Base-by-base conservation (phyloP, 2,797 vertebrate species). In the Orestias chungarensis region DNA sequence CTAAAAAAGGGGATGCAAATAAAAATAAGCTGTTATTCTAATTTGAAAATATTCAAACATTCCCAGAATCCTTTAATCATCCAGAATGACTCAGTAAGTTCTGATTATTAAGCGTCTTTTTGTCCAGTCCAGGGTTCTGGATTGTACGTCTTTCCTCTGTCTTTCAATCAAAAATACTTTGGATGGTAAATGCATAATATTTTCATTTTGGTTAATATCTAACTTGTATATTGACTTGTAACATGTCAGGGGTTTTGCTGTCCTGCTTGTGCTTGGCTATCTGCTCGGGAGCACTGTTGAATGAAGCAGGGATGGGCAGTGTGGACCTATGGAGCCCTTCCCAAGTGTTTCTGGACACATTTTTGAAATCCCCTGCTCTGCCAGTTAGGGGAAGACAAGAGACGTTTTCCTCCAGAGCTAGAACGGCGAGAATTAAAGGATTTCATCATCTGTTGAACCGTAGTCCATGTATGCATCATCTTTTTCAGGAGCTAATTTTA, bases 91-190 rank as follows among this genome's bases (percentile, higher is more conserved):
- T 81, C 78, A 44, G 61, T 68, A 33, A 44, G 43, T 73, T 38
- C 2, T 66, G 44, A n/a, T 73, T 71, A 77, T 75, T 64, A 68
- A 27, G 67, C 33, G 54, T 79, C 76, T 67, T 73, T 86, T 82
- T 87, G 79, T 87, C 78, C 80, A 68, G 80, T 89, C 85, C 57
- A 70, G 71, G 79, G 81, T 82, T 86, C 83, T 88, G 83, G 86
- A 87, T n/a, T 90, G 86, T 90, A 84, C 12, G 72, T 85, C 81
- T 89, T 85, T 68, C 73, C 75, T 59, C 8, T 88, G 77, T 83
- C 55, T 87, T 59, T 91, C 86, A 90, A 87, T 83, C 70, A 67
- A 92, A 87, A 92, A 91, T n/a, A 92, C 92, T 94, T 89, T 88
- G 81, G 74, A 89, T 81, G 88, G 68, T 89, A 83, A 88, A 87